Evolutionary conservation across 2,888 invertebrate species (phyloP).

Genomic region (Amiota minor): DNA sequence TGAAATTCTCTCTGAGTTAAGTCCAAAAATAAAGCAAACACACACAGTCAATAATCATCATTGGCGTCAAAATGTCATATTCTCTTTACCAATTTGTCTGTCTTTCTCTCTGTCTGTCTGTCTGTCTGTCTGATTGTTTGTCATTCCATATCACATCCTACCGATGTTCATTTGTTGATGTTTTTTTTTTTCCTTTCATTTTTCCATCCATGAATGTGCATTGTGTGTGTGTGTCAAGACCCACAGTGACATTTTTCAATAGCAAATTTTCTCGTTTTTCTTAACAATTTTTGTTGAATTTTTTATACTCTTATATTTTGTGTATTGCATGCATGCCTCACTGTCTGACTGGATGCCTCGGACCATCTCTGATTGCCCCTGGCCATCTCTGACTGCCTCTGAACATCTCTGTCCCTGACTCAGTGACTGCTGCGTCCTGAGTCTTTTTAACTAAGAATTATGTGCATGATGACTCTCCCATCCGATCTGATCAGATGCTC

Average conservation of each 20-base stretch:
- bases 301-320: background rate
- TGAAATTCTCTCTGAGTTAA: too few species aligned
- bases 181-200: background rate
- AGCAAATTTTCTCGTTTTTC: background rate
- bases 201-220: background rate
- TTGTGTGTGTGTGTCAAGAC: background rate
- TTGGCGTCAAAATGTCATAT: background rate
- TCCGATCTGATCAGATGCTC: conserved; percentile 3
- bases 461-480: background rate
- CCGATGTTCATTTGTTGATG: background rate
- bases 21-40: too few species aligned
- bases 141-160: background rate
- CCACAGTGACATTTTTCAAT: conserved; percentile 12
- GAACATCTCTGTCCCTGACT: too few species aligned
- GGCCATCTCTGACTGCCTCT: too few species aligned
- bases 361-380: too few species aligned
- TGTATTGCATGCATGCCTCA: conserved; percentile 1
- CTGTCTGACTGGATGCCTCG: too few species aligned
- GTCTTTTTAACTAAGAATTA: conserved; percentile 17
- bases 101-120: background rate
- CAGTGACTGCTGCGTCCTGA: too few species aligned
- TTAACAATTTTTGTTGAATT: background rate
- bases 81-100: background rate
- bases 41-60: too few species aligned
- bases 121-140: background rate